phyloP scores from a whole-genome alignment of 2,113 vertebrate genomes.

The Crocuta crocuta region DNA sequence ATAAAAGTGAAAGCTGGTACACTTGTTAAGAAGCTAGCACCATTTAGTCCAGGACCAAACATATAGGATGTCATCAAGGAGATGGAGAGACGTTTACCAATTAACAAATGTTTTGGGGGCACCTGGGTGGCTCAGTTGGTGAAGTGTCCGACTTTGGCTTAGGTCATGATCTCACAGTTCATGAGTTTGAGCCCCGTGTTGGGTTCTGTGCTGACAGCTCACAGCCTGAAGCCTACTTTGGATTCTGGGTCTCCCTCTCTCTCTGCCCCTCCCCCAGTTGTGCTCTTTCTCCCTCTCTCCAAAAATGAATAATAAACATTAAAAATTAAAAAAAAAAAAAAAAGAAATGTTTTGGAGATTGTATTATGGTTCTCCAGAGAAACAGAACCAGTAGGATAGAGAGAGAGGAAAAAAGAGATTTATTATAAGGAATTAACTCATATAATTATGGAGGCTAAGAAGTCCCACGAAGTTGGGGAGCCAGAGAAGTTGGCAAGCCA shows the following conservation, averaged over 20 bases:
- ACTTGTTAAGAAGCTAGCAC: neutral
- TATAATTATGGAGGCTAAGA: neutral
- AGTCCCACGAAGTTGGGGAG: neutral
- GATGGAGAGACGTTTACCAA: neutral
- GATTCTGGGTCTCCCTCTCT: too few species aligned
- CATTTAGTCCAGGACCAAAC: neutral
- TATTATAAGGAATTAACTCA: neutral
- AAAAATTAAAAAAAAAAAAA: too few species aligned
- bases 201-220: too few species aligned
- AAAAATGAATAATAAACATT: too few species aligned
- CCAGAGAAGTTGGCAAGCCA: neutral
- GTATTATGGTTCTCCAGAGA: neutral
- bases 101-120: neutral
- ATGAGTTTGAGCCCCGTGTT: too few species aligned
- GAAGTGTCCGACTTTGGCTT: too few species aligned
- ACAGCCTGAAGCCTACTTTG: too few species aligned
- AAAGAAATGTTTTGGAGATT: neutral
- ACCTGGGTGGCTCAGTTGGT: too few species aligned
- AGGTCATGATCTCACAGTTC: too few species aligned
- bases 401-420: neutral
- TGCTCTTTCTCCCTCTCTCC: too few species aligned
- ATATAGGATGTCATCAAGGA: neutral
- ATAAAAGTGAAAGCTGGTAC: neutral
- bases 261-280: too few species aligned
- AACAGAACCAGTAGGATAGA: neutral